Evolutionary conservation across 1,140 invertebrate species (phyloP).

Genomic region (Pseudomyrmex gracilis): DNA sequence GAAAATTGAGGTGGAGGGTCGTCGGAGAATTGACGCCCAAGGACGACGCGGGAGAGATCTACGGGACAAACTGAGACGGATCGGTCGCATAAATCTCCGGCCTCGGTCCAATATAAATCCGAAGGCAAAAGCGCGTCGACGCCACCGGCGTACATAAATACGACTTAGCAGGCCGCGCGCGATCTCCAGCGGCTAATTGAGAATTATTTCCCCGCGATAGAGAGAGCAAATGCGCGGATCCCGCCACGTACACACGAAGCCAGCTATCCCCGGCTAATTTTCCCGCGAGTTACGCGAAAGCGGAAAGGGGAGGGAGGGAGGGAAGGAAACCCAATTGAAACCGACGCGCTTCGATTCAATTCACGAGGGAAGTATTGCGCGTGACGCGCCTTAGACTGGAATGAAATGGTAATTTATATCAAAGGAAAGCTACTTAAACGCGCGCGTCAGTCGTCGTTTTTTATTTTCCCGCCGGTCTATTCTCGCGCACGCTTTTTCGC

Average conservation of each 20-base stretch:
- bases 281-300: constrained; percentile 62
- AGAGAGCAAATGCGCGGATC: constrained; percentile 42
- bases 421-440: constrained; percentile 18
- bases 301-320: no score
- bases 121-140: constrained; percentile 56
- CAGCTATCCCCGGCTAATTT: constrained; percentile 64
- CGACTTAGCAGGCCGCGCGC: constrained; percentile 77
- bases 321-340: constrained; percentile 62
- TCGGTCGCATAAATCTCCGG: constrained; percentile 79
- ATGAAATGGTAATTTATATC: constrained; percentile 49
- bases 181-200: constrained; percentile 78
- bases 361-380: constrained; percentile 39
- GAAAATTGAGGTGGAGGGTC: constrained; percentile 7
- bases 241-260: constrained; percentile 1
- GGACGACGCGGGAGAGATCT: constrained; percentile 53
- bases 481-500: not conserved
- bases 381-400: constrained; percentile 20
- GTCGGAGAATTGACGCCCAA: not conserved
- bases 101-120: constrained; percentile 78
- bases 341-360: constrained; percentile 61
- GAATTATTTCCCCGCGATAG: constrained; percentile 80
- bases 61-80: constrained; percentile 79
- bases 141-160: constrained; percentile 78
- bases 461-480: not conserved
- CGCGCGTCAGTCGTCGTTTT: not conserved